Evolutionary conservation across 2,113 vertebrate species (phyloP).

Genomic region (Sphaerodactylus townsendi): DNA sequence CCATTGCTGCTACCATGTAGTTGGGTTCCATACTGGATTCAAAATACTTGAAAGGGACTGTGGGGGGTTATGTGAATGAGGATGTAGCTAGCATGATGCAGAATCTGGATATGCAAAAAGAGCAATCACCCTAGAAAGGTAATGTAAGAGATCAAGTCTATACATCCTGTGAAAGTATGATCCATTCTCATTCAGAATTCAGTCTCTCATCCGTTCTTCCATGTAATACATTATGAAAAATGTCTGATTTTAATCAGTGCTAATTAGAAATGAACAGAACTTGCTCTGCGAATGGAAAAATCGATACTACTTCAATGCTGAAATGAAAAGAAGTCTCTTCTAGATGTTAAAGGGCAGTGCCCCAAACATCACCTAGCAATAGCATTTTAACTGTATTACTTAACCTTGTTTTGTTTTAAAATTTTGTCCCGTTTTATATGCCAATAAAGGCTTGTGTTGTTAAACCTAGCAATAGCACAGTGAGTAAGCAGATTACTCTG

Average conservation of each 20-base stretch:
- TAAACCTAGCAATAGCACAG: neutral
- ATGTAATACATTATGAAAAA: neutral
- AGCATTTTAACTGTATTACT: too few relatives aligned
- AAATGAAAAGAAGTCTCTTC: neutral
- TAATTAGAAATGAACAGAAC: neutral
- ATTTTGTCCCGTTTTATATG: too few relatives aligned
- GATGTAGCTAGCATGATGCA: neutral
- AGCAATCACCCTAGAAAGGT: neutral
- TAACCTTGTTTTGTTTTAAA: too few relatives aligned
- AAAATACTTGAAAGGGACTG: too few relatives aligned
- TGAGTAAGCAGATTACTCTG: neutral
- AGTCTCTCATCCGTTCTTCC: neutral
- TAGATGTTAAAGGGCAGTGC: neutral
- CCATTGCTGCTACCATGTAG: too few relatives aligned
- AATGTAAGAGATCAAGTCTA: neutral
- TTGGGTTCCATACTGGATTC: too few relatives aligned
- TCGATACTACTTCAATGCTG: neutral
- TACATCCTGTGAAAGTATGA: neutral
- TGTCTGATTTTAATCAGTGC: neutral
- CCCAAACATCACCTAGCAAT: neutral
- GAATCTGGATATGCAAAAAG: neutral
- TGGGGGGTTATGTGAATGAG: neutral
- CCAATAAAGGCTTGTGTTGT: too few relatives aligned
- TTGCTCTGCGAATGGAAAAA: neutral
- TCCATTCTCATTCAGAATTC: neutral